Evolutionary conservation across 2,797 vertebrate species (phyloP).

Genomic region (Eurystomus glaucurus): DNA sequence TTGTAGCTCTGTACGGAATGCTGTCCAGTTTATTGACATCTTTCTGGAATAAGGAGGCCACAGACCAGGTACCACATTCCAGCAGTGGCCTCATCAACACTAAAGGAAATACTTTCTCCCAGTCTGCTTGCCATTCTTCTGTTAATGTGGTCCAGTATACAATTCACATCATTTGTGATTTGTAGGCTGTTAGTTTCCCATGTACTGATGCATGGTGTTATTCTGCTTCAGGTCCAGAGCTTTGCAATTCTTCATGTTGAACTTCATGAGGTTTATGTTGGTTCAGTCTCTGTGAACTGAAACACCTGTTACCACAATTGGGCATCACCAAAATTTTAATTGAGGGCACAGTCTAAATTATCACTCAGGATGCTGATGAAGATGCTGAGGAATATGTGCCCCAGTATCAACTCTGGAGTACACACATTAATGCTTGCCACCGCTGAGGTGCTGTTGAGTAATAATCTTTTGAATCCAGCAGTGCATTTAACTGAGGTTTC

Average conservation of each 20-base stretch:
- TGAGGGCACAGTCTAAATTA: background rate
- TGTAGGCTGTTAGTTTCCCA: background rate
- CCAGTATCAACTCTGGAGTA: background rate
- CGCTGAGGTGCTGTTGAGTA: background rate
- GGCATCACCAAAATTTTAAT: background rate
- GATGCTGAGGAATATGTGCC: background rate
- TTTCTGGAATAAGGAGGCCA: background rate
- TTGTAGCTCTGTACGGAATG: background rate
- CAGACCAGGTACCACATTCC: background rate
- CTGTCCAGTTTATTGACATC: background rate
- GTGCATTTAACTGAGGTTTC: background rate
- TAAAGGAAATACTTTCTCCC: background rate
- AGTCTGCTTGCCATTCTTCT: background rate
- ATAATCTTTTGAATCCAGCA: background rate
- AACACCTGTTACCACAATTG: background rate
- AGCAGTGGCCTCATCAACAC: background rate
- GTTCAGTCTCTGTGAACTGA: background rate
- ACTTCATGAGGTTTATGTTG: background rate
- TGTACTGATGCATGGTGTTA: background rate
- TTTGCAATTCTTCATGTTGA: background rate
- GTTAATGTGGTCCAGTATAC: background rate
- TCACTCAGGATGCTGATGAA: background rate
- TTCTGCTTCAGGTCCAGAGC: background rate
- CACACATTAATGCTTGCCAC: background rate
- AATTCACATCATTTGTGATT: background rate